A percentile compares a stretch with the other conserved stretches of the same genome.
Evolutionary conservation across 1,140 invertebrate species (phyloP).

Genomic region (Dinoponera quadriceps): DNA sequence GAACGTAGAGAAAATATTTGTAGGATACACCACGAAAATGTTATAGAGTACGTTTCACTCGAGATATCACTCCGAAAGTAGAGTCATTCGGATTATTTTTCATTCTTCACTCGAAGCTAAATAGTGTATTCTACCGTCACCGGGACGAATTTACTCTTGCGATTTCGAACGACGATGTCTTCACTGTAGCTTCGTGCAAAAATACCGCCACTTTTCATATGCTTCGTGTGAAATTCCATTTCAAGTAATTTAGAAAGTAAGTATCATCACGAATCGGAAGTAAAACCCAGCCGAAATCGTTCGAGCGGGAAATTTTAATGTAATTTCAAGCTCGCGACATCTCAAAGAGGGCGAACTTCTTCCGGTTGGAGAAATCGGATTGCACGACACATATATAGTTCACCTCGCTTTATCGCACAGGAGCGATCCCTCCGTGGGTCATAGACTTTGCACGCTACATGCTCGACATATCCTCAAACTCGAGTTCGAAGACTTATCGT

Average conservation of each 20-base stretch:
- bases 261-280: too few species aligned
- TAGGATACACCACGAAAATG: background rate
- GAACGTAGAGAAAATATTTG: too few species aligned
- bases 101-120: too few species aligned
- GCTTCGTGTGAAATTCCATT: too few species aligned
- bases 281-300: background rate
- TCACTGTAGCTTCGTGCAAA: too few species aligned
- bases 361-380: background rate
- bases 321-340: background rate
- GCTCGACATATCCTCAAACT: conserved; percentile 35
- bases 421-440: conserved; percentile 14
- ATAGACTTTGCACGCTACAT: conserved; percentile 40
- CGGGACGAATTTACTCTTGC: too few species aligned
- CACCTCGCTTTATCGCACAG: conserved; percentile 12
- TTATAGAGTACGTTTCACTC: background rate
- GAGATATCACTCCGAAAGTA: too few species aligned
- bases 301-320: background rate
- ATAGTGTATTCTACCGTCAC: too few species aligned
- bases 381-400: conserved; percentile 9
- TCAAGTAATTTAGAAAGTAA: too few species aligned
- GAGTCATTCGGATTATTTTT: too few species aligned
- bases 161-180: too few species aligned
- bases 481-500: conserved; percentile 32
- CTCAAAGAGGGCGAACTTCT: background rate
- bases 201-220: too few species aligned